A percentile compares a stretch with the other conserved stretches of the same genome.
Evolutionary conservation across 1,140 invertebrate species (phyloP).

Genomic region (Drosophila ananassae): DNA sequence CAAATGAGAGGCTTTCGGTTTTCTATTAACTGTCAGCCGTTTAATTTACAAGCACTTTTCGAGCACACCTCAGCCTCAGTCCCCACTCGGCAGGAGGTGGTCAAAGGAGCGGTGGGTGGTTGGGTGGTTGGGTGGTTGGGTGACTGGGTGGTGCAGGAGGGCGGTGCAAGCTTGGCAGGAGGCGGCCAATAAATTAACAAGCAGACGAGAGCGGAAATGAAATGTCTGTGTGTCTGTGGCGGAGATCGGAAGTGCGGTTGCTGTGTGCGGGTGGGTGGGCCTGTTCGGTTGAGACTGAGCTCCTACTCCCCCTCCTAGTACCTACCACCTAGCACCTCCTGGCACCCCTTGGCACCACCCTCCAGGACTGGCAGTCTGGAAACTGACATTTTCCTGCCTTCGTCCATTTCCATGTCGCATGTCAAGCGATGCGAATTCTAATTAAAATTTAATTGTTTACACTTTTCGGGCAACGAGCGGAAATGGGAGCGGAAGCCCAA

Average conservation of each 20-base stretch:
- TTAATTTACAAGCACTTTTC: conserved; percentile 68
- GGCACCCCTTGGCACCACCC: background rate
- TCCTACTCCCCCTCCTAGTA: background rate
- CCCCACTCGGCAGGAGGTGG: background rate
- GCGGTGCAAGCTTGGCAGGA: conserved; percentile 4
- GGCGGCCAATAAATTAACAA: conserved; percentile 64
- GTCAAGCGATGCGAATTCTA: conserved; percentile 75
- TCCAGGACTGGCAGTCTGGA: conserved; percentile 7
- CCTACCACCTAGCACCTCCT: background rate
- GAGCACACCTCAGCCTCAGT: background rate
- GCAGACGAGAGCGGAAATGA: conserved; percentile 67
- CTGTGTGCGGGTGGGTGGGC: conserved; percentile 4
- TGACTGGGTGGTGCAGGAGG: background rate
- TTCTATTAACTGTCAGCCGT: conserved; percentile 75
- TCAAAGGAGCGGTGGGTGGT: background rate
- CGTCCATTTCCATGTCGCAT: conserved; percentile 46
- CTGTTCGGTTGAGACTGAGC: background rate
- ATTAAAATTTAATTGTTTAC: conserved; percentile 82
- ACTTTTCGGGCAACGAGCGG: conserved; percentile 70
- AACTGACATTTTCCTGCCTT: conserved; percentile 34
- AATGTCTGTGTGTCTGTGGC: conserved; percentile 43
- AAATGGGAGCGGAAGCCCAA: conserved; percentile 63
- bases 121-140: background rate
- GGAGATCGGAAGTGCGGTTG: conserved; percentile 30
- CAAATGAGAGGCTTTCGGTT: conserved; percentile 76